Conservation (phyloP, 1,140 invertebrate species). For the Aphelenchoides fujianensis region DNA sequence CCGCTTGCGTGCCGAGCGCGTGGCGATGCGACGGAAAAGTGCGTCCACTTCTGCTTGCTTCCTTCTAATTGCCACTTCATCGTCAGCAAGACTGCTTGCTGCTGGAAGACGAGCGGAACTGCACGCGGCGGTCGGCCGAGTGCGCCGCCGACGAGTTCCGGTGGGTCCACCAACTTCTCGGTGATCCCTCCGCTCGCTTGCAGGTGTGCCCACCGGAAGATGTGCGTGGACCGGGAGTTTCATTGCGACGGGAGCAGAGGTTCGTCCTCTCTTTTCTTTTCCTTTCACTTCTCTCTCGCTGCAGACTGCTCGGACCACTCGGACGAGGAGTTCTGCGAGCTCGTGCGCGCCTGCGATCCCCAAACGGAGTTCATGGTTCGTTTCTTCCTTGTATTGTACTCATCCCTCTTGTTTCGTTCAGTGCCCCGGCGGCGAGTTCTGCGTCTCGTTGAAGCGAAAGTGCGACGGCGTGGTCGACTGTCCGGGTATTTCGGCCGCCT, state of each 20-base stretch:
- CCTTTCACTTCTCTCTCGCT: too few relatives aligned
- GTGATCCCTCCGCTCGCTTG: not conserved
- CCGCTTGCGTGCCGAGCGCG: not conserved
- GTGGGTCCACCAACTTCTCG: not conserved
- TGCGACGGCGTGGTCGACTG: slow-evolving; percentile 2
- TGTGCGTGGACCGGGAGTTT: not conserved
- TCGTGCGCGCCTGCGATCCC: not conserved
- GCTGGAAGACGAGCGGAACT: not conserved
- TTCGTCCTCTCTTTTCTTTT: not conserved
- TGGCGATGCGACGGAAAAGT: slow-evolving; percentile 4
- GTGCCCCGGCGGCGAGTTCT: not conserved
- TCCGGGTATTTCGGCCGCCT: not conserved
- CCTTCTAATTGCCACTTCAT: not conserved
- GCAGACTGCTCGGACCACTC: slow-evolving; percentile 3
- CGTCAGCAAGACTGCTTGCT: not conserved
- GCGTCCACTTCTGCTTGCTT: not conserved
- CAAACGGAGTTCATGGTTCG: not conserved
- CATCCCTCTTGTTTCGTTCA: not conserved
- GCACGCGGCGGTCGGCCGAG: not conserved
- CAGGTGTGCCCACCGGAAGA: slow-evolving; percentile 4
- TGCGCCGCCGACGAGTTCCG: not conserved
- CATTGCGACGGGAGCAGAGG: slow-evolving; percentile 3
- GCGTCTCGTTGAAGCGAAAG: not conserved
- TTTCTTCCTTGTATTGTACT: not conserved
- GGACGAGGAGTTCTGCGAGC: not conserved